phyloP scores from a whole-genome alignment of 2,888 invertebrate genomes.

The Encarsia formosa region DNA sequence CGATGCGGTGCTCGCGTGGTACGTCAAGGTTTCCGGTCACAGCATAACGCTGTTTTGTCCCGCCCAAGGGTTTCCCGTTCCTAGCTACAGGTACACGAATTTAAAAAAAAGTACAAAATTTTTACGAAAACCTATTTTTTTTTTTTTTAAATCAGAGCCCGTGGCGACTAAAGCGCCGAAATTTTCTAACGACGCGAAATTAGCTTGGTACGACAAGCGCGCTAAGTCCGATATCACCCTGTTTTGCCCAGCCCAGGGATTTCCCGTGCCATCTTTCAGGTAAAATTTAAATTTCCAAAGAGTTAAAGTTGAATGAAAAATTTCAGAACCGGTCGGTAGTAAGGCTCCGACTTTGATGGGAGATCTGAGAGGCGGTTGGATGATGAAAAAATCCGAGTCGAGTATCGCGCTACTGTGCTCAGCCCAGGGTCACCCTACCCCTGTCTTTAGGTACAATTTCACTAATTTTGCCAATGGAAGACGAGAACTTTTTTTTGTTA shows the following conservation, averaged over 20 bases:
- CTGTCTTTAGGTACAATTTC: constrained; percentile 55
- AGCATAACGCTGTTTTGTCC: constrained; percentile 67
- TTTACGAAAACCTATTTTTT: not conserved
- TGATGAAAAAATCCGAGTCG: constrained; percentile 38
- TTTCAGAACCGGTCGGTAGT: constrained; percentile 59
- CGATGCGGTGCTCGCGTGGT: constrained; percentile 53
- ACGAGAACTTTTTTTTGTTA: constrained; percentile 13
- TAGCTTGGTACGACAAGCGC: constrained; percentile 64
- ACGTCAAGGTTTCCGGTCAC: constrained; percentile 61
- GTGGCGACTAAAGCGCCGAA: constrained; percentile 66
- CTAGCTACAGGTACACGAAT: constrained; percentile 63
- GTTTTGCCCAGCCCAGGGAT: constrained; percentile 71
- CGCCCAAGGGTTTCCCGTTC: constrained; percentile 70
- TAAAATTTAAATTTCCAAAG: constrained; percentile 43
- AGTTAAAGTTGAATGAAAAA: not conserved
- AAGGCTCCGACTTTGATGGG: constrained; percentile 57
- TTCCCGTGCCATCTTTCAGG: constrained; percentile 70
- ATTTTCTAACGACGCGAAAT: constrained; percentile 64
- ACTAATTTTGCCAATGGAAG: not conserved
- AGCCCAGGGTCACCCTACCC: constrained; percentile 67
- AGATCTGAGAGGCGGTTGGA: constrained; percentile 43
- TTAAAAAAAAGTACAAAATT: not conserved
- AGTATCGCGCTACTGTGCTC: constrained; percentile 63
- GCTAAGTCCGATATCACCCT: constrained; percentile 63
- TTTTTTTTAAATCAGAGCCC: constrained; percentile 44